Evolutionary conservation across 2,888 invertebrate genomes (phyloP), one percentile per base, ranked within the genome.

Genomic region (Desoria tigrina): DNA sequence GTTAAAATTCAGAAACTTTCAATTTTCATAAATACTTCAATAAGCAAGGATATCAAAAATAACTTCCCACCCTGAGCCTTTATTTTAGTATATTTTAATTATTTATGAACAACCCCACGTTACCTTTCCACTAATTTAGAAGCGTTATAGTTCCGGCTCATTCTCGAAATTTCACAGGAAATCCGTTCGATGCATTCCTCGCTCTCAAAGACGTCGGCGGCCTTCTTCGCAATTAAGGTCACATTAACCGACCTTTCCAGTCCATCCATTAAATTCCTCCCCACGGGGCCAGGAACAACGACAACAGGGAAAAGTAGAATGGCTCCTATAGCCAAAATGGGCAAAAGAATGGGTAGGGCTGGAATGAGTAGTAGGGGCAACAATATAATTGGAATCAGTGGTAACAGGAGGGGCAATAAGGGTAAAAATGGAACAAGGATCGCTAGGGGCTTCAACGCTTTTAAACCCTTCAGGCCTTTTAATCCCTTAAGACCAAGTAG

Each of bases 141-240:
- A 27, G 61, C 61, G 42, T 68, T 59, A 9, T 59, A 45, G n/a
- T 57, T 63, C 18, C 49, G 51, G 21, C 65, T 59, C 42, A 61
- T 56, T 37, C 59, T 57, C 11, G 61, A 58, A 58, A 71, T 66
- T 60, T 68, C 71, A 49, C 71, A 71, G 1, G 68, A 64, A 45
- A 71, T 62, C 42, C 66, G 45, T 51, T 71, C 71, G 23, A 71
- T 56, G 26, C 71, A 71, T 53, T 71, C 66, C 14, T 71, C 71
- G 37, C 68, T 66, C 37, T 63, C 61, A 23, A 71, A 37, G 14
- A 55, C 60, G 3, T 61, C 60, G 3, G 42, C 9, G 3, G 64
- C 66, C 42, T 60, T 37, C 59, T 24, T 14, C 11, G 18, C 26
- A 7, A 51, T 24, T 3, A 21, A 51, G 14, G 51, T 18, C 24